These are phyloP conservation scores for Pecten maximus DNA, from an alignment of 2,888 invertebrate species.

Conservation along the genomic window DNA sequence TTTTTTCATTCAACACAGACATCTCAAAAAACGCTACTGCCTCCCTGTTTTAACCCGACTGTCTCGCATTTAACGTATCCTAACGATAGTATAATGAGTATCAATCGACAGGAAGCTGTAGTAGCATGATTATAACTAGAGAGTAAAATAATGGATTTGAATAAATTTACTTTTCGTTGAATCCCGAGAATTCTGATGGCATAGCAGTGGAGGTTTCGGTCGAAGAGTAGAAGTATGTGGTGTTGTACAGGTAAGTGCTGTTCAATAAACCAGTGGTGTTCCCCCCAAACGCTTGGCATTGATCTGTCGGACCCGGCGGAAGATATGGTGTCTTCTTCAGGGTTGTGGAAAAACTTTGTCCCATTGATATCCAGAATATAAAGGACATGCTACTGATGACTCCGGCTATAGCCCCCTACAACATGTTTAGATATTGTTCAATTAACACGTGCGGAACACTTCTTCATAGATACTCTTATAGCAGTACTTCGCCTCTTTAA, in stretches of 20 bases:
- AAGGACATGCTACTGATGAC: constrained; percentile 55
- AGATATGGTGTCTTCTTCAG: constrained; percentile 60
- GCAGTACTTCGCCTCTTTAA: no score
- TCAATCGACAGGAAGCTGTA: no score
- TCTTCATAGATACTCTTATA: no score
- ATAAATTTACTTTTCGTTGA: constrained; percentile 5
- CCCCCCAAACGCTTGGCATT: constrained; percentile 49
- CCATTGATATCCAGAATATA: constrained; percentile 60
- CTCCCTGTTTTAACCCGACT: no score
- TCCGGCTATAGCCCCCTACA: constrained; percentile 65
- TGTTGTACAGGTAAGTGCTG: not conserved
- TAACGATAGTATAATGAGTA: no score
- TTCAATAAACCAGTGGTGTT: not conserved
- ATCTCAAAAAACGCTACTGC: no score
- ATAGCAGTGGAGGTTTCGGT: not conserved
- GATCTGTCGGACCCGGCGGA: constrained; percentile 63
- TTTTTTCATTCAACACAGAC: no score
- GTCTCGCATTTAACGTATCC: no score
- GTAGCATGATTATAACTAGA: no score
- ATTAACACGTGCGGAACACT: no score
- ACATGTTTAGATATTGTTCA: no score
- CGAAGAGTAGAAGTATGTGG: not conserved
- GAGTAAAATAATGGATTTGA: no score
- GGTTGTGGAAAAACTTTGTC: constrained; percentile 61
- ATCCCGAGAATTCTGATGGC: not conserved